Evolutionary conservation across 1,140 invertebrate genomes (phyloP).

Genomic region (Heliothis virescens): DNA sequence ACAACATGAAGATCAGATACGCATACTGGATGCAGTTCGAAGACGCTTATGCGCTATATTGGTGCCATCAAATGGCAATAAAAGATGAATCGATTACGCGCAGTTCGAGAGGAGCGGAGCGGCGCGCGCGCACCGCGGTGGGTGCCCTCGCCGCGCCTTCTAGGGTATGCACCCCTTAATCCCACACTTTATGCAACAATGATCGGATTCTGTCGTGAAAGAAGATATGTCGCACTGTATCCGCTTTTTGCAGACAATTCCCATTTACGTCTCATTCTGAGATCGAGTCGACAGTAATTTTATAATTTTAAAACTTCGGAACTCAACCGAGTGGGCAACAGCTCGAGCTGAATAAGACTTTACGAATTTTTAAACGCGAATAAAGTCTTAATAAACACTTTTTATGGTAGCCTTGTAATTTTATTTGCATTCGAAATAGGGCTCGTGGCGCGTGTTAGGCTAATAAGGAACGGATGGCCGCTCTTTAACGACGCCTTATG

Average conservation of each 20-base stretch:
- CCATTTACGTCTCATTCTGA: slow-evolving; percentile 80
- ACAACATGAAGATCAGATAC: neutral
- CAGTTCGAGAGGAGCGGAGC: slow-evolving; percentile 49
- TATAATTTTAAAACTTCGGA: slow-evolving; percentile 79
- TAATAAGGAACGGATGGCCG: slow-evolving; percentile 77
- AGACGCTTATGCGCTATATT: slow-evolving; percentile 60
- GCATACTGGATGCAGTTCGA: slow-evolving; percentile 35
- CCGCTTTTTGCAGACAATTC: slow-evolving; percentile 69
- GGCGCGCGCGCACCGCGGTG: slow-evolving; percentile 53
- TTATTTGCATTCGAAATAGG: slow-evolving; percentile 79
- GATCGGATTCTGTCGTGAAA: slow-evolving; percentile 73
- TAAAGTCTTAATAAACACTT: slow-evolving; percentile 81
- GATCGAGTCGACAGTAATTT: slow-evolving; percentile 71
- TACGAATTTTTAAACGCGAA: slow-evolving; percentile 80
- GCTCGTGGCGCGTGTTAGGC: slow-evolving; percentile 72
- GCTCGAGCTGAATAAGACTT: slow-evolving; percentile 76
- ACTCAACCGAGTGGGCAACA: slow-evolving; percentile 68
- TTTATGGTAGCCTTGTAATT: slow-evolving; percentile 79
- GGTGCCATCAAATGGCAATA: slow-evolving; percentile 69
- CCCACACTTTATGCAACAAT: slow-evolving; percentile 71
- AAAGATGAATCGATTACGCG: slow-evolving; percentile 75
- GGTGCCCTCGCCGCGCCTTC: slow-evolving; percentile 53
- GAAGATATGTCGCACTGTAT: slow-evolving; percentile 69
- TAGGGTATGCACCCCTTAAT: slow-evolving; percentile 59
- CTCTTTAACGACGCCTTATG: slow-evolving; percentile 65